These are phyloP conservation scores for Poecile atricapillus DNA, from an alignment of 2,113 vertebrate genomes.

Conservation along the genomic window DNA sequence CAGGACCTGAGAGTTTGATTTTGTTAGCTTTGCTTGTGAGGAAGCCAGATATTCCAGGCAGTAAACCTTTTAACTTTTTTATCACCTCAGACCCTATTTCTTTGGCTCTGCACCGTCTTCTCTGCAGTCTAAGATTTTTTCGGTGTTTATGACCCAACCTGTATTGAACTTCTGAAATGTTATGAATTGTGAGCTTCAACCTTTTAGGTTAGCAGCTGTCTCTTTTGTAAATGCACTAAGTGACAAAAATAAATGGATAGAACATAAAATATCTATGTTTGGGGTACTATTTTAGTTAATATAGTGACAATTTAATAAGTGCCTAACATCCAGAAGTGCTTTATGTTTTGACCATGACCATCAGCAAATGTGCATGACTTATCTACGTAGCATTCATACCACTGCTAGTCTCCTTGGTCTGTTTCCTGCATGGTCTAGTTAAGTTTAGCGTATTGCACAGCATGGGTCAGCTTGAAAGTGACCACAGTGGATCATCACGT, in stretches of 20 bases:
- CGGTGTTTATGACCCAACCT: neutral
- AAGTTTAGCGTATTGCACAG: neutral
- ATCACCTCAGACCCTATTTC: neutral
- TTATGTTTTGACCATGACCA: neutral
- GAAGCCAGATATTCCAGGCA: neutral
- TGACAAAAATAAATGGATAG: neutral
- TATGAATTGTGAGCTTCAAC: neutral
- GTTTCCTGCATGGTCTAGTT: neutral
- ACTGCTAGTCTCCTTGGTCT: neutral
- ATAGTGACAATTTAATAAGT: neutral
- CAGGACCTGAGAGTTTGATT: neutral
- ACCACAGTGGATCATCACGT: neutral
- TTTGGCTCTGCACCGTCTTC: neutral
- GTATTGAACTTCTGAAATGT: neutral
- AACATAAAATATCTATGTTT: neutral
- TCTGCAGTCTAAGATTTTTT: neutral
- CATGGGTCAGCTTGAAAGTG: neutral
- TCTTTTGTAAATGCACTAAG: neutral
- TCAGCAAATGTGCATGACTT: neutral
- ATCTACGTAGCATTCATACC: neutral
- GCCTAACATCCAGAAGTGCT: neutral
- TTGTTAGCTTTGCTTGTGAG: neutral
- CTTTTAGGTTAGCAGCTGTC: neutral
- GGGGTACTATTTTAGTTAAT: neutral
- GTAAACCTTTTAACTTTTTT: neutral